Conservation (phyloP, 2,797 vertebrate species). For the Sebastes reedi region DNA sequence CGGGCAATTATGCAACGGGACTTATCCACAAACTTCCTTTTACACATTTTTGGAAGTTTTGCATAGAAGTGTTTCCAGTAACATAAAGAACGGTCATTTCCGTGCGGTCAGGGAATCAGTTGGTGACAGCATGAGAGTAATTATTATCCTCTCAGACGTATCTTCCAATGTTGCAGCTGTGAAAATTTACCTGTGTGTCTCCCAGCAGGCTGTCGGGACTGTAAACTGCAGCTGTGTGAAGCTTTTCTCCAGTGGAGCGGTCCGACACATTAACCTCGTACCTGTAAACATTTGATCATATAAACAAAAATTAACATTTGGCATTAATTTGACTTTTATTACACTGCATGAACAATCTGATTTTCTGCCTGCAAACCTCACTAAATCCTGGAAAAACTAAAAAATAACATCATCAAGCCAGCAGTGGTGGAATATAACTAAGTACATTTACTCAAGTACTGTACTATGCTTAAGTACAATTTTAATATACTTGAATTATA, state of each 20-base stretch:
- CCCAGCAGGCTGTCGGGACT: not conserved
- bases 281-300: slow-evolving; percentile 28
- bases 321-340: not conserved
- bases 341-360: not conserved
- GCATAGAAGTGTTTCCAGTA: slow-evolving; percentile 54
- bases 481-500: not conserved
- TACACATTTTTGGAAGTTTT: slow-evolving; percentile 69
- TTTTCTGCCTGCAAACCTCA: not conserved
- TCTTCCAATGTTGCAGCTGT: slow-evolving; percentile 12
- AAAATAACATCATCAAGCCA: not conserved
- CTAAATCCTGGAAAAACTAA: too few species aligned
- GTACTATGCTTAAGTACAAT: not conserved
- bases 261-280: not conserved
- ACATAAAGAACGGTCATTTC: slow-evolving; percentile 6
- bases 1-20: not conserved
- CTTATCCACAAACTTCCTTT: slow-evolving; percentile 59
- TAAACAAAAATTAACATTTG: not conserved
- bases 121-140: not conserved
- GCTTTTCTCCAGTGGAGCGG: not conserved
- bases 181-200: slow-evolving; percentile 44
- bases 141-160: not conserved
- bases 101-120: not conserved
- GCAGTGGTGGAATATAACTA: not conserved
- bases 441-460: too few species aligned
- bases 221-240: not conserved